Evolutionary conservation across 2,888 invertebrate species (phyloP), one percentile per base, ranked within the genome.

Genomic region (Latrodectus hesperus): DNA sequence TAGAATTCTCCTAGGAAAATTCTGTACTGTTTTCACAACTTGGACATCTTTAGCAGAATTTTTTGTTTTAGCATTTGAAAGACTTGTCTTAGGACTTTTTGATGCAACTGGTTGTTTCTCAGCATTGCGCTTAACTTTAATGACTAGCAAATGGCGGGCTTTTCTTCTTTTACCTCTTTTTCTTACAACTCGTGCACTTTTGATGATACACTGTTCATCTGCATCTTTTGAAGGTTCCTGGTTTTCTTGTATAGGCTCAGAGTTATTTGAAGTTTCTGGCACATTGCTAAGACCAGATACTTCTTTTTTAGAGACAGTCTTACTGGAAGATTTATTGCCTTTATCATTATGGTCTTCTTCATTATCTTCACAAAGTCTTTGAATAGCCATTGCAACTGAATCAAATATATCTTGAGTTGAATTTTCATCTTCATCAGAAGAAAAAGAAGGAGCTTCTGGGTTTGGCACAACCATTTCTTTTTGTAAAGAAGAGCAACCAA

Each of bases 381-480:
- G 86, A 74, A 89, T 89, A n/a, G 89, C 89, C 89, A 89, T 86
- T 14, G 89, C 89, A 14, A 89, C 89, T 11, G 89, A 84, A 68
- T 89, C 84, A 80, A 81, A 89, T 60, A 89, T 80, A 17, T 86
- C 89, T 52, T 89, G 89, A 38, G 79, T 72, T 6, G 86, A 87
- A 67, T 89, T 87, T 52, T 89, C 89, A 52, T 89, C 89, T 76
- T 89, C 89, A 65, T 88, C 89, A n/a, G 89, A 89, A 14, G 89
- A 89, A 75, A 89, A 89, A 16, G 89, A 89, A 14, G 89, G 89
- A 52, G 89, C 89, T 79, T 89, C 89, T 49, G 89, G 89, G 72
- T 89, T 89, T 22, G 89, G 89, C 17, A 89, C 89, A 52, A 89
- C 84, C 84, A 88, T 84, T 76, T 89, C 88, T 77, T 89, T 89